phyloP scores from a whole-genome alignment of 1,140 invertebrate genomes.

The Pectinophora gossypiella region DNA sequence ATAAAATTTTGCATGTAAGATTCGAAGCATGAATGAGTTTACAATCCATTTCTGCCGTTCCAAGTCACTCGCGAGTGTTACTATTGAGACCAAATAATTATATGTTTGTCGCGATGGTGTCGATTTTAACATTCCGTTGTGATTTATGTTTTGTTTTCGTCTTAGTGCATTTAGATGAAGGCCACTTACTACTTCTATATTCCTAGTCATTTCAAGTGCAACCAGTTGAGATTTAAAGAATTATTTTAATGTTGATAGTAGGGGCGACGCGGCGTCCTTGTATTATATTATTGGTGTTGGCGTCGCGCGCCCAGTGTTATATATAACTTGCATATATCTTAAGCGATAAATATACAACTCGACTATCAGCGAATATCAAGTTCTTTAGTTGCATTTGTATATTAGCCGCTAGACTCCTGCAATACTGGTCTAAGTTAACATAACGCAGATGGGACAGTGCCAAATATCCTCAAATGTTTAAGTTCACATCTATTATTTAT shows the following conservation, averaged over 20 bases:
- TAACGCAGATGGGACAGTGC: conserved; percentile 70
- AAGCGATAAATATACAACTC: not conserved
- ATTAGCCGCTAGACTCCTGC: conserved; percentile 14
- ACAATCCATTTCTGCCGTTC: conserved; percentile 47
- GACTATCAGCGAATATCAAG: not conserved
- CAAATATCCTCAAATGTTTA: conserved; percentile 69
- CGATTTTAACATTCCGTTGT: conserved; percentile 74
- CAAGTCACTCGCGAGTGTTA: conserved; percentile 63
- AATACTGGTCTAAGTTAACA: conserved; percentile 51
- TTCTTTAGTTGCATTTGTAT: not conserved
- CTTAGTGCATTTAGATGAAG: conserved; percentile 56
- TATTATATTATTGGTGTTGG: conserved; percentile 61
- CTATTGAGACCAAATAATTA: conserved; percentile 71
- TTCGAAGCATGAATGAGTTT: conserved; percentile 59
- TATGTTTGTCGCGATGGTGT: conserved; percentile 71
- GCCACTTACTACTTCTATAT: conserved; percentile 66
- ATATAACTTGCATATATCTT: not conserved
- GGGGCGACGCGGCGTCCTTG: conserved; percentile 31
- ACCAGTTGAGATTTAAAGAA: conserved; percentile 69
- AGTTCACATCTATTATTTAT: conserved; percentile 48
- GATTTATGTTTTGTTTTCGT: conserved; percentile 35
- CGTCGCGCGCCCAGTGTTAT: conserved; percentile 19
- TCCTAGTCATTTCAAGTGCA: conserved; percentile 73
- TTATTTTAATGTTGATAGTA: conserved; percentile 46
- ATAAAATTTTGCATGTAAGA: conserved; percentile 59